Base-by-base conservation (phyloP, 1,140 invertebrate species). In the Drosophila takahashii region DNA sequence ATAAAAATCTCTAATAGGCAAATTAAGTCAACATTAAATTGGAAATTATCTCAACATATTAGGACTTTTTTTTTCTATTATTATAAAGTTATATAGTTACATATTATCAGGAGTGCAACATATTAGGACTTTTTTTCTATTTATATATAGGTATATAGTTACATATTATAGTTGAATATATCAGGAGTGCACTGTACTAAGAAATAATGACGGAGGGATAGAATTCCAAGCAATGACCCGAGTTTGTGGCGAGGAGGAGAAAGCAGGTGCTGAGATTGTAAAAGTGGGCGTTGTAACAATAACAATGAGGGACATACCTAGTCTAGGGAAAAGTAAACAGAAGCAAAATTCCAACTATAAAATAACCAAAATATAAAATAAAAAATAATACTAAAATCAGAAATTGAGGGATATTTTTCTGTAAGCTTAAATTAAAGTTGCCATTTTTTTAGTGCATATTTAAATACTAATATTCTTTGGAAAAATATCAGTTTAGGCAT, bases 151-250 rank as follows among this genome's bases (percentile, higher is more conserved):
- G n/a, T n/a, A n/a, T n/a, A n/a, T n/a, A n/a, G n/a, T n/a, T n/a
- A n/a, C n/a, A n/a, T n/a, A n/a, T n/a, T n/a, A n/a, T n/a, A n/a
- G n/a, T n/a, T n/a, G n/a, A n/a, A n/a, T n/a, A n/a, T 32, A 9
- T 8, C 29, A 2, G 29, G 60, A 29, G 42, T 18, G 41, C 3
- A 42, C 41, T 42, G 41, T 16, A 42, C 41, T 18, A 10, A 18
- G 18, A 16, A 22, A 15, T n/a, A n/a, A n/a, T n/a, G 27, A 13
- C n/a, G 0, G 32, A 32, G 10, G 16, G 47, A 54, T 29, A n/a
- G 67, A 52, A 11, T 34, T 29, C 27, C 29, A 58, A 58, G 79
- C 64, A 65, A 61, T 65, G 75, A 80, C 60, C 44, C 45, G 18
- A 47, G 11, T 9, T 51, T 37, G 32, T 34, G 36, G 44, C 29